phyloP scores from a whole-genome alignment of 35 echinoderm and acorn worm genomes.

The Acanthaster planci region DNA sequence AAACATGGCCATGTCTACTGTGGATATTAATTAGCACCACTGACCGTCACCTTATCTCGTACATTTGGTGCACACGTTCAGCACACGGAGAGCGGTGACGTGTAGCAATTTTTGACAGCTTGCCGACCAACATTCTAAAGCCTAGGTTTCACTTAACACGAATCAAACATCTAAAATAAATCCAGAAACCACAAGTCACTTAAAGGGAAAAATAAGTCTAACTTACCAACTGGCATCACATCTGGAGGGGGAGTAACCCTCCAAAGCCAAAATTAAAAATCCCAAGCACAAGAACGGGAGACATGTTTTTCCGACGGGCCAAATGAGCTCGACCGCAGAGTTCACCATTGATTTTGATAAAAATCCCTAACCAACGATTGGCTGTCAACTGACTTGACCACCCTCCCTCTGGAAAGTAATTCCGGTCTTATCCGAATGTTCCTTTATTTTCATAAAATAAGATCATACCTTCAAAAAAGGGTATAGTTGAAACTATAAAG shows the following conservation, averaged over 20 bases:
- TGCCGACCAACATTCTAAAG: too few species aligned
- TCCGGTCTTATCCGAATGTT: background rate
- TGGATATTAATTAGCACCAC: too few species aligned
- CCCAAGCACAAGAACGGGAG: background rate
- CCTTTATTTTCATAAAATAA: background rate
- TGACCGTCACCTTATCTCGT: too few species aligned
- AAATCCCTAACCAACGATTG: background rate
- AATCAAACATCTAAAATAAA: too few species aligned
- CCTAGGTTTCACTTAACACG: too few species aligned
- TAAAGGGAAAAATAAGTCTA: background rate
- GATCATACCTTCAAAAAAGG: too few species aligned
- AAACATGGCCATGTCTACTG: too few species aligned
- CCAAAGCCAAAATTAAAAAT: conserved; percentile 5
- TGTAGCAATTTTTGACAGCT: too few species aligned
- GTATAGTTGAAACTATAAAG: too few species aligned
- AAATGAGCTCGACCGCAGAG: conserved; percentile 30
- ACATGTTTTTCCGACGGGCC: conserved; percentile 19
- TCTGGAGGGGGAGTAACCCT: background rate
- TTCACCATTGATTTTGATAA: conserved; percentile 30
- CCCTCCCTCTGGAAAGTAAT: background rate
- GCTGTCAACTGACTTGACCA: background rate
- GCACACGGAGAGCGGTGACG: too few species aligned
- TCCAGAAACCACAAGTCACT: too few species aligned
- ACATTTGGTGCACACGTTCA: too few species aligned
- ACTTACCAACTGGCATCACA: conserved; percentile 10